Percentiles rank a stretch among this genome's conserved stretches.
These are phyloP conservation scores for Tragelaphus buxtoni DNA, from an alignment of 2,113 vertebrate genomes.

Conservation along the genomic window DNA sequence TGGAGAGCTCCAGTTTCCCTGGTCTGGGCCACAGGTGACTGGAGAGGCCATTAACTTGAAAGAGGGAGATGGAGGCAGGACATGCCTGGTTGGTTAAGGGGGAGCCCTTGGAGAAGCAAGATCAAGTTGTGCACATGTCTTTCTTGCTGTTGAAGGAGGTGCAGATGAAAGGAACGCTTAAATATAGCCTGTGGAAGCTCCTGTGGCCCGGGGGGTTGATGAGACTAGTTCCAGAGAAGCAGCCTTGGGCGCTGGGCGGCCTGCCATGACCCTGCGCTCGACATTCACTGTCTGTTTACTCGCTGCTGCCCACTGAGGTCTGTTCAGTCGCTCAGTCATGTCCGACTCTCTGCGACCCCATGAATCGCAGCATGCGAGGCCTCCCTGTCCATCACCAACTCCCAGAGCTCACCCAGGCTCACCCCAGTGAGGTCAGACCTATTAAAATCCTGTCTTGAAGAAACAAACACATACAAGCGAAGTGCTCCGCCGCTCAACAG, in stretches of 20 bases:
- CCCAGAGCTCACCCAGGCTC: no score
- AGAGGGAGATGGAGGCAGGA: background rate
- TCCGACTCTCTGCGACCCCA: no score
- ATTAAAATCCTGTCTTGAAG: background rate
- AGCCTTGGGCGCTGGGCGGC: background rate
- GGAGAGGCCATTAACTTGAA: background rate
- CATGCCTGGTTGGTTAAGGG: background rate
- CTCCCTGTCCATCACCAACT: no score
- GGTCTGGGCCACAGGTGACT: background rate
- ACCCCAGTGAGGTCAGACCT: background rate
- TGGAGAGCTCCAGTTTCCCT: background rate
- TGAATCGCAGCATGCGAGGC: no score
- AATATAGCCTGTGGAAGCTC: background rate
- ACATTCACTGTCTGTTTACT: background rate
- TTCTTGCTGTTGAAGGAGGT: background rate
- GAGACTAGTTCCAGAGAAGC: background rate
- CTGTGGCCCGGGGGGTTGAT: background rate
- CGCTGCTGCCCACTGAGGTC: background rate
- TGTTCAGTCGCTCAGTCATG: accelerated
- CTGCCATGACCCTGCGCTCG: background rate
- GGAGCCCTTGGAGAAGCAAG: background rate
- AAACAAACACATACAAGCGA: background rate
- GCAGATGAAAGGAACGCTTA: background rate
- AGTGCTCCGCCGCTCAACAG: background rate
- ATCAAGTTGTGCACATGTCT: background rate